Percentiles rank a stretch among this genome's conserved stretches.
phyloP scores from a whole-genome alignment of 2,888 invertebrate genomes.

The Leucophora obtusa region DNA sequence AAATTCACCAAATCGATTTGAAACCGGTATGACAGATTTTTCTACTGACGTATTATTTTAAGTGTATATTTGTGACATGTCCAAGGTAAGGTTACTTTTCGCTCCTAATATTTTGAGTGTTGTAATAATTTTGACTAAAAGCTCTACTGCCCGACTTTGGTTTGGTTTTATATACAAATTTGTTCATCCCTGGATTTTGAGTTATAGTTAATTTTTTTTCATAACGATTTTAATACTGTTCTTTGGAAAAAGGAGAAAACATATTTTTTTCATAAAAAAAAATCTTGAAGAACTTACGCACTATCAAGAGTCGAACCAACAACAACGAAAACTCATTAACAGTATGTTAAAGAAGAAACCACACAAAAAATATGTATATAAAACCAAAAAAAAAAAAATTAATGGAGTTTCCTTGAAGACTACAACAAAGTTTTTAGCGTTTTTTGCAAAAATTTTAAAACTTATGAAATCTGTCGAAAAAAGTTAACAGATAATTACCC shows the following conservation, averaged over 20 bases:
- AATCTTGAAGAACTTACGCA: conserved; percentile 54
- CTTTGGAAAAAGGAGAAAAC: conserved; percentile 46
- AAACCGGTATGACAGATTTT: too few species aligned
- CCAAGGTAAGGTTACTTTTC: too few species aligned
- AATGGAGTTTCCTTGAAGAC: conserved; percentile 71
- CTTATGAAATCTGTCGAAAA: conserved; percentile 70
- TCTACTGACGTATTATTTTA: too few species aligned
- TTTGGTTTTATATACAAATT: too few species aligned
- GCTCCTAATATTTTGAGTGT: too few species aligned
- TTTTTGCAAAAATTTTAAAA: conserved; percentile 69
- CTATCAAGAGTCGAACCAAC: conserved; percentile 45
- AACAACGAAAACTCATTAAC: conserved; percentile 61
- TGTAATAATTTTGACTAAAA: too few species aligned
- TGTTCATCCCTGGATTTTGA: conserved; percentile 20
- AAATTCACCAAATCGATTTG: too few species aligned
- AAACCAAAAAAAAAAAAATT: conserved; percentile 65
- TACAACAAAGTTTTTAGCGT: conserved; percentile 41
- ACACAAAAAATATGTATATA: conserved; percentile 37
- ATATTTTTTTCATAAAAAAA: neutral
- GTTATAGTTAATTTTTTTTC: conserved; percentile 7
- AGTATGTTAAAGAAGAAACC: conserved; percentile 37
- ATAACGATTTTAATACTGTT: conserved; percentile 26
- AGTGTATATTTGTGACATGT: too few species aligned
- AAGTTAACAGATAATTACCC: conserved; percentile 71
- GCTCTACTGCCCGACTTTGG: neutral